Evolutionary conservation across 1,140 invertebrate genomes (phyloP).

Genomic region (Dysdera silvatica): DNA sequence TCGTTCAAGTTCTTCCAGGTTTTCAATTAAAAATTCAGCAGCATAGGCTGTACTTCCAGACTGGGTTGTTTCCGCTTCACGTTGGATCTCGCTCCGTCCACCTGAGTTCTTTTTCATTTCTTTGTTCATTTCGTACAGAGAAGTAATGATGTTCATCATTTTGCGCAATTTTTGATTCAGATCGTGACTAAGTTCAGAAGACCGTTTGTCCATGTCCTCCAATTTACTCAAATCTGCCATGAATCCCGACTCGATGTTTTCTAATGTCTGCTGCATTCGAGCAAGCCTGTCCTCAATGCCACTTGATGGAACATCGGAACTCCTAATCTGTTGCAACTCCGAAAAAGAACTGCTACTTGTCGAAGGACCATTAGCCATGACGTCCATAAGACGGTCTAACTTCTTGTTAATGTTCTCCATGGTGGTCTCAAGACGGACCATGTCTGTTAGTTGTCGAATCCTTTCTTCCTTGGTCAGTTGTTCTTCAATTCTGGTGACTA

Average conservation of each 20-base stretch:
- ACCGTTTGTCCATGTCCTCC: constrained; percentile 15
- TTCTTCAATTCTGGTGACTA: constrained; percentile 11
- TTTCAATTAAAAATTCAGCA: constrained; percentile 17
- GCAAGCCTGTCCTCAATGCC: neutral
- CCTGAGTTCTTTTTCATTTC: constrained; percentile 2
- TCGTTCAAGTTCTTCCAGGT: constrained; percentile 15
- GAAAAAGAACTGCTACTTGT: neutral
- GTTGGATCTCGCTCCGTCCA: neutral
- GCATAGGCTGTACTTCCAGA: neutral
- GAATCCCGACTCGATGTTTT: constrained; percentile 8
- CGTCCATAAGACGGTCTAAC: constrained; percentile 1
- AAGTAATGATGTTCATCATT: constrained; percentile 21
- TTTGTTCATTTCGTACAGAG: constrained; percentile 24
- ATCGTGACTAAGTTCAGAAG: constrained; percentile 11
- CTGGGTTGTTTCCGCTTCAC: neutral
- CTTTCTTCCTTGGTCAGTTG: constrained; percentile 18
- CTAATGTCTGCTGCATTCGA: neutral
- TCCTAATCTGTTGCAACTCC: neutral
- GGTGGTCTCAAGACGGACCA: constrained; percentile 6
- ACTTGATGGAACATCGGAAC: neutral
- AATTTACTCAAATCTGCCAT: constrained; percentile 3
- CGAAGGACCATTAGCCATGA: neutral
- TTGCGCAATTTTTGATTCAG: constrained; percentile 22
- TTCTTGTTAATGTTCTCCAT: constrained; percentile 10
- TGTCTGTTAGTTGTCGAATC: constrained; percentile 12